These are phyloP conservation scores for Caenorhabditis tropicalis DNA, from an alignment of 1,140 invertebrate species.

Conservation along the genomic window DNA sequence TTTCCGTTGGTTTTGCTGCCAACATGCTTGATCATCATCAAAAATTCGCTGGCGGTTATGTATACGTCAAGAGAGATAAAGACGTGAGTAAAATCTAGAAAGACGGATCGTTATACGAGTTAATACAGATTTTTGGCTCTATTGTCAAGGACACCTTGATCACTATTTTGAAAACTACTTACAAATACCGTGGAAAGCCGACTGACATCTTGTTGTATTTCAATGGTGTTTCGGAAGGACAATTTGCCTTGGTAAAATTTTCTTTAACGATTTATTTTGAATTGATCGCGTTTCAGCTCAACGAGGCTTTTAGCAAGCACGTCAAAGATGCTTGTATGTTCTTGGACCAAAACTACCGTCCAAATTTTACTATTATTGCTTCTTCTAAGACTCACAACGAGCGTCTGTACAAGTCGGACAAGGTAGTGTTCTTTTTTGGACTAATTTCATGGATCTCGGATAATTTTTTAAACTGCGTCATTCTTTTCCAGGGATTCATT, in stretches of 20 bases:
- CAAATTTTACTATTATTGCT: neutral
- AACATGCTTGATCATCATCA: conserved; percentile 10
- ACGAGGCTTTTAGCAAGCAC: neutral
- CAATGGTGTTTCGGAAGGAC: conserved; percentile 44
- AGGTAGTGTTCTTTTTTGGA: neutral
- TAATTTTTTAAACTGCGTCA: neutral
- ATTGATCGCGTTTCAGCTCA: neutral
- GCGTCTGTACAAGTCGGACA: conserved; percentile 45
- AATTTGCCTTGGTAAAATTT: neutral
- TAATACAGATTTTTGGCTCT: neutral
- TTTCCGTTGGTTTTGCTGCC: neutral
- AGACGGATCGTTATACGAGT: neutral
- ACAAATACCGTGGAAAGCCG: neutral
- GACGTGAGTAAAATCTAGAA: neutral
- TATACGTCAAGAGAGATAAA: neutral
- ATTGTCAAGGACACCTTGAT: neutral
- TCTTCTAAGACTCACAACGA: conserved; percentile 31
- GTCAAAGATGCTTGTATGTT: neutral
- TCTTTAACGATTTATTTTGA: too few species aligned
- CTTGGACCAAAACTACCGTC: neutral
- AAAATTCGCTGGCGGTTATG: conserved; percentile 12
- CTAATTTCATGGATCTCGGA: neutral
- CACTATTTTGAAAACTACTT: neutral
- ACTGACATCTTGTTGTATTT: conserved; percentile 24
- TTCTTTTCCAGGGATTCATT: neutral